Evolutionary conservation across 2,888 invertebrate genomes (phyloP).

Genomic region (Isoperla grammatica): DNA sequence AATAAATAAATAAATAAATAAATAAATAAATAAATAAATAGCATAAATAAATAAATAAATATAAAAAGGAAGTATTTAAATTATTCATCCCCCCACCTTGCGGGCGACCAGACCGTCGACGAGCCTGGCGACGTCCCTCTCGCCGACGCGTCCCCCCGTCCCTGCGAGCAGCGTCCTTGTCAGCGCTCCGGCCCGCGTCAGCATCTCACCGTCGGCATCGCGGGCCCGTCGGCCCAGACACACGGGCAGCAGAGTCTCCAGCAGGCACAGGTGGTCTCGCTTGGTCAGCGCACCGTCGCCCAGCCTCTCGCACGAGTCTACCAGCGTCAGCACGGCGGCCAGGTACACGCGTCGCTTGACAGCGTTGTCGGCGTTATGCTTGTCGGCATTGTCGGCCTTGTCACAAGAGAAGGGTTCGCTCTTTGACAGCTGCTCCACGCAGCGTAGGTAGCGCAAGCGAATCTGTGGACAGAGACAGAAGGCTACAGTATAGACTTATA

Average conservation of each 20-base stretch:
- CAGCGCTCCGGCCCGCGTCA: not conserved
- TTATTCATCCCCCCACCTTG: not conserved
- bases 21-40: too few relatives aligned
- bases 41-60: too few relatives aligned
- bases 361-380: too few relatives aligned
- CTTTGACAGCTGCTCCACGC: not conserved
- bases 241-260: not conserved
- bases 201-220: not conserved
- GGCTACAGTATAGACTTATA: too few relatives aligned
- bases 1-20: not conserved
- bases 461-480: too few relatives aligned
- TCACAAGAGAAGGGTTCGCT: not conserved
- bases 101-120: not conserved
- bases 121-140: not conserved
- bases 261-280: not conserved
- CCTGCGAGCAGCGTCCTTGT: not conserved
- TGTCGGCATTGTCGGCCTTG: too few relatives aligned
- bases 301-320: not conserved
- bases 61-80: not conserved
- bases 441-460: not conserved
- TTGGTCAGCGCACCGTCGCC: not conserved
- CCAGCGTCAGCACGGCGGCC: not conserved
- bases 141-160: not conserved
- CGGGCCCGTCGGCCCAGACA: not conserved
- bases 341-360: not conserved